A percentile compares a stretch with the other conserved stretches of the same genome.
Conservation (phyloP, 2,797 vertebrate genomes). For the Lepilemur ruficaudatus region DNA sequence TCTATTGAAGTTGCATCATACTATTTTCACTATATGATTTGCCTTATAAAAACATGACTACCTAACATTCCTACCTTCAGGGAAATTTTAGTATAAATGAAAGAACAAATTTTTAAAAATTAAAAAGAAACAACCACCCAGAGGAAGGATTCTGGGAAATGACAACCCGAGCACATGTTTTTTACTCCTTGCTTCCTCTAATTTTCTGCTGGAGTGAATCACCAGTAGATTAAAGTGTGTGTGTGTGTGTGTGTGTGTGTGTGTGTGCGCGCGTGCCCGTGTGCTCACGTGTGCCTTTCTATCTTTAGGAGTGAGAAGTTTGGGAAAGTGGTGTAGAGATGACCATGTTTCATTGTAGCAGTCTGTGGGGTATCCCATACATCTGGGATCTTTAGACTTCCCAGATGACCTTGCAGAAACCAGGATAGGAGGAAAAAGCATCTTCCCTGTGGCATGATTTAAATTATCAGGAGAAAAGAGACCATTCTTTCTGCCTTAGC, state of each 20-base stretch:
- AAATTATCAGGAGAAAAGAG: neutral
- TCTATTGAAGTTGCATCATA: neutral
- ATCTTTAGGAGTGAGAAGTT: neutral
- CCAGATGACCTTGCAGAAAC: neutral
- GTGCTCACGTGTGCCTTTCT: neutral
- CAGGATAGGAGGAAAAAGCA: neutral
- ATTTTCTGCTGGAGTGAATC: neutral
- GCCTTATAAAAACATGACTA: neutral
- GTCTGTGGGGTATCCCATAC: neutral
- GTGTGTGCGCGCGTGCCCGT: neutral
- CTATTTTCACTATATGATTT: neutral
- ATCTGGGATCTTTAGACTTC: neutral
- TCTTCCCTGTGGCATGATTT: neutral
- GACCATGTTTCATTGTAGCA: neutral
- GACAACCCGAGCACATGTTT: neutral
- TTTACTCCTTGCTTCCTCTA: neutral
- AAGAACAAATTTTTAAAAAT: neutral
- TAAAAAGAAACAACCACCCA: neutral
- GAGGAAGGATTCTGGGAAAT: neutral
- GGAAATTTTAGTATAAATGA: conserved; percentile 5
- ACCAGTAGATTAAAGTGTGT: neutral
- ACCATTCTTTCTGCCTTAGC: neutral
- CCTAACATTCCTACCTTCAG: neutral
- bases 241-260: neutral
- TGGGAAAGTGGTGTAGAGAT: neutral